A percentile compares a stretch with the other conserved stretches of the same genome.
Evolutionary conservation across 1,140 invertebrate species (phyloP).

Genomic region (Conus betulinus): DNA sequence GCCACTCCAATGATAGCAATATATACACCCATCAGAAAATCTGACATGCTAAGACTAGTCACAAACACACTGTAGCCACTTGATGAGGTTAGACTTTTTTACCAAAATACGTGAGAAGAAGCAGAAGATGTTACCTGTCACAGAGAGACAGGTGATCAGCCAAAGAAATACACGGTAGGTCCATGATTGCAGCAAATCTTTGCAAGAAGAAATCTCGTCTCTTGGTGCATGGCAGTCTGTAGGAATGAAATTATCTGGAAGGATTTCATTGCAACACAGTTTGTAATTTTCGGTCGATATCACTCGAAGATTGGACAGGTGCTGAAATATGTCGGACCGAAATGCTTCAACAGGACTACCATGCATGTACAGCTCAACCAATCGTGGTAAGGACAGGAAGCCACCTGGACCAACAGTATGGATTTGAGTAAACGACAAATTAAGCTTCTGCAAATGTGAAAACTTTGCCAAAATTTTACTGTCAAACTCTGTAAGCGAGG

Average conservation of each 20-base stretch:
- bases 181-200: too few relatives aligned
- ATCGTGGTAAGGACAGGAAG: not conserved
- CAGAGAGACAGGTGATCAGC: constrained; percentile 44
- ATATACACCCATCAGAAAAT: constrained; percentile 37
- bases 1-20: constrained; percentile 8
- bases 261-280: constrained; percentile 42
- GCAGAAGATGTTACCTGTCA: constrained; percentile 49
- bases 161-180: constrained; percentile 36
- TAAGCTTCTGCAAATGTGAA: too few relatives aligned
- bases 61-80: constrained; percentile 51
- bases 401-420: not conserved
- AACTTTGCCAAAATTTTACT: too few relatives aligned
- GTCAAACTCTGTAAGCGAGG: too few relatives aligned
- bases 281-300: not conserved
- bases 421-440: too few relatives aligned
- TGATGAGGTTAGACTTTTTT: constrained; percentile 35
- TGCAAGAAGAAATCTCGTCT: constrained; percentile 38
- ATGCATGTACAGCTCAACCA: constrained; percentile 32
- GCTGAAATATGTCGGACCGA: constrained; percentile 39
- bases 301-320: constrained; percentile 38
- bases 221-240: constrained; percentile 10
- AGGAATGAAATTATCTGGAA: not conserved
- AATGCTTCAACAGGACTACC: constrained; percentile 33
- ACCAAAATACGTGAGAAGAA: constrained; percentile 30
- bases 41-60: constrained; percentile 44